Conservation (phyloP, 2,113 vertebrate species). For the Dolichotis patagonum region DNA sequence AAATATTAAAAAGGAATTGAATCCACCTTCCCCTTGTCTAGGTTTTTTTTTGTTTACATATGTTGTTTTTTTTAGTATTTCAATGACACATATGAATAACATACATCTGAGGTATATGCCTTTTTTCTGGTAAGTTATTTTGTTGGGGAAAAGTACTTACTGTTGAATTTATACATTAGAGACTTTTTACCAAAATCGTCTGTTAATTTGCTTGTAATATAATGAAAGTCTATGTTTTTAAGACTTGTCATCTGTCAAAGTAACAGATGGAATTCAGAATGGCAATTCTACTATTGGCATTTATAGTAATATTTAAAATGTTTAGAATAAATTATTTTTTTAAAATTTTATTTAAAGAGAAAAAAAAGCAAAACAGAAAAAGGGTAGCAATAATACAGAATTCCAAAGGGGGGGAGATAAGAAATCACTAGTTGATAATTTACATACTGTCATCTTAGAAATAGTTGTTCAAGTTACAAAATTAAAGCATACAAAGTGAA, state of each 20-base stretch:
- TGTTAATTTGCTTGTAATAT: slow-evolving; percentile 28
- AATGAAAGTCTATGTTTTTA: neutral
- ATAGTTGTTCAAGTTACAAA: too few species aligned
- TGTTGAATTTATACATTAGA: slow-evolving; percentile 26
- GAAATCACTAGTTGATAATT: too few species aligned
- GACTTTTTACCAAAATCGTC: neutral
- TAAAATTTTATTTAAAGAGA: too few species aligned
- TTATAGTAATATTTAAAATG: neutral
- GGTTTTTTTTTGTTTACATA: neutral
- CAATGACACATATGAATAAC: slow-evolving; percentile 25
- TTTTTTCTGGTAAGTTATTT: slow-evolving; percentile 14
- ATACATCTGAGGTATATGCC: neutral
- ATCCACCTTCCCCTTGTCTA: neutral
- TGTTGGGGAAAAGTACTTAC: neutral
- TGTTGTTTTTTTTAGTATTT: neutral
- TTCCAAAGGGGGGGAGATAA: too few species aligned
- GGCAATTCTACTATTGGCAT: slow-evolving; percentile 22
- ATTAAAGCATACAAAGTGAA: too few species aligned
- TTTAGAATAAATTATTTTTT: slow-evolving; percentile 57
- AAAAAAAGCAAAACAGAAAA: too few species aligned
- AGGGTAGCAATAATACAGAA: too few species aligned
- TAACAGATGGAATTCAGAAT: neutral
- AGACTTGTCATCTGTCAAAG: slow-evolving; percentile 10
- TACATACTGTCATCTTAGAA: too few species aligned
- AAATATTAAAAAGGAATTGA: neutral